These are phyloP conservation scores for Myrmophylax atrothorax DNA, from an alignment of 2,113 vertebrate species.

Conservation along the genomic window DNA sequence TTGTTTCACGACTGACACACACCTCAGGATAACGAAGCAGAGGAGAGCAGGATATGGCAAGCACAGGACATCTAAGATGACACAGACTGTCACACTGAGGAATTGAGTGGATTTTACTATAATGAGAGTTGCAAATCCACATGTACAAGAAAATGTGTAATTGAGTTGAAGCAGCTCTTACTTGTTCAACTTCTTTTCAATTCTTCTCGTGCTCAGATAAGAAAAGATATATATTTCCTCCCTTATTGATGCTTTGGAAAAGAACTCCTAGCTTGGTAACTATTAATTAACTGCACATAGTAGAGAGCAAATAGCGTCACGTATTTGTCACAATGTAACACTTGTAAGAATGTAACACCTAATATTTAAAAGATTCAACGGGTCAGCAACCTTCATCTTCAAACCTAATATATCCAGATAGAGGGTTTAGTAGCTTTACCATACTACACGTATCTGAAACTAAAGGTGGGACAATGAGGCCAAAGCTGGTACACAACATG, in stretches of 20 bases:
- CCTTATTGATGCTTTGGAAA: neutral
- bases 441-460: neutral
- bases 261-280: neutral
- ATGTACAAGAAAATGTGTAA: neutral
- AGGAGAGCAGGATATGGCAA: neutral
- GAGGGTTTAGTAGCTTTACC: neutral
- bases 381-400: neutral
- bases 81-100: neutral
- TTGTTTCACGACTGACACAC: neutral
- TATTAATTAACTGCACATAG: neutral
- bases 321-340: neutral
- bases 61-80: neutral
- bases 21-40: neutral
- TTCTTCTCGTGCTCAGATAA: neutral
- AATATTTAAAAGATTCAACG: neutral
- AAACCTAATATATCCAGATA: neutral
- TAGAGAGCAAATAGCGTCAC: neutral
- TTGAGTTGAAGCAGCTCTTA: neutral
- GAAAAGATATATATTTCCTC: neutral
- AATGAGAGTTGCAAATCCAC: neutral
- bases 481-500: neutral
- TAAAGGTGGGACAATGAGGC: neutral
- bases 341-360: neutral
- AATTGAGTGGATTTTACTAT: neutral
- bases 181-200: slow-evolving; percentile 22